Conservation (phyloP, 1,140 invertebrate genomes). For the Thalassaphorura encarpata region DNA sequence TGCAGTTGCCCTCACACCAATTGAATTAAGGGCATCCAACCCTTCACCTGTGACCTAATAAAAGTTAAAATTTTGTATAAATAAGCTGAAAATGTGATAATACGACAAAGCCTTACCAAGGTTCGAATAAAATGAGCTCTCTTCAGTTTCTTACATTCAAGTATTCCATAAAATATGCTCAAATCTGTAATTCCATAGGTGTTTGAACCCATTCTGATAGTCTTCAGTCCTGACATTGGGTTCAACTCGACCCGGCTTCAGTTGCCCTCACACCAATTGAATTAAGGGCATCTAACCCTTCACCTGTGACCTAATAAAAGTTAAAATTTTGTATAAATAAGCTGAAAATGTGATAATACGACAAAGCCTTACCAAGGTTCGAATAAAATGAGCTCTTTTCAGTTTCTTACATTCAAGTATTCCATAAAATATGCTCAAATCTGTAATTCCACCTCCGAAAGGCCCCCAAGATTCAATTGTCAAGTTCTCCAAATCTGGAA, state of each 20-base stretch:
- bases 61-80: no score
- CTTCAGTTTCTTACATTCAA: neutral
- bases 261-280: neutral
- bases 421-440: neutral
- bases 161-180: neutral
- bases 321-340: neutral
- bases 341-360: neutral
- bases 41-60: no score
- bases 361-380: neutral
- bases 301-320: neutral
- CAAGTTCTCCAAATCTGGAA: neutral
- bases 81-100: no score
- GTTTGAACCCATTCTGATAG: neutral
- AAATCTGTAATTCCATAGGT: neutral
- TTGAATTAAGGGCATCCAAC: neutral
- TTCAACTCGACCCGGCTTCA: neutral
- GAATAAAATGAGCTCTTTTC: neutral
- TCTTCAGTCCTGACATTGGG: neutral
- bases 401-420: neutral
- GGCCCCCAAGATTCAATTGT: neutral
- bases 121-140: neutral
- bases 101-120: neutral
- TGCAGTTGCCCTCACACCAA: neutral
- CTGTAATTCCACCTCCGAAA: neutral
- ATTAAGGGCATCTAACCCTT: neutral